These are phyloP conservation scores for Carassius gibelio DNA, from an alignment of 2,113 vertebrate species.

Conservation along the genomic window DNA sequence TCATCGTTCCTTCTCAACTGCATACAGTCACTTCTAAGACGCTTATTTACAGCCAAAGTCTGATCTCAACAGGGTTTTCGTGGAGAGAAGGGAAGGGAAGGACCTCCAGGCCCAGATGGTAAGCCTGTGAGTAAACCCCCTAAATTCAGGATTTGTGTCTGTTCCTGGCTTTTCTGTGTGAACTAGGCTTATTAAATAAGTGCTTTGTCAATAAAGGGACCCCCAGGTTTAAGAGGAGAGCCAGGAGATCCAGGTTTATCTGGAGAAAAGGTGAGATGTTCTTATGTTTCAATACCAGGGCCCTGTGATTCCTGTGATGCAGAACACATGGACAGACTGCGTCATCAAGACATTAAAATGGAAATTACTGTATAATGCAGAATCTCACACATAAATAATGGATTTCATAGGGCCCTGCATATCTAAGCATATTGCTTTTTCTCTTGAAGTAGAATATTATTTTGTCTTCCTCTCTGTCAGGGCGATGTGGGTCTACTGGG, in stretches of 20 bases:
- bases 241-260: constrained; percentile 62
- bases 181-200: background rate
- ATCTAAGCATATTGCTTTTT: no score
- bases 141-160: background rate
- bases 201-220: constrained; percentile 60
- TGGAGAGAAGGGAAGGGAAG: constrained; percentile 71
- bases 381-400: no score
- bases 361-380: no score
- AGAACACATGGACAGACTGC: no score
- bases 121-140: constrained; percentile 72
- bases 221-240: constrained; percentile 63
- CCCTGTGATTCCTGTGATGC: no score
- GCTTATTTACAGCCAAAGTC: background rate
- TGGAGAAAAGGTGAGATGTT: constrained; percentile 67
- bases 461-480: constrained; percentile 10
- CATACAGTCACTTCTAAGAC: background rate
- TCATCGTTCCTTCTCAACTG: background rate
- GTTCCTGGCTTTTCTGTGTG: background rate
- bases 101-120: constrained; percentile 72
- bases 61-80: constrained; percentile 65
- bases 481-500: constrained; percentile 70
- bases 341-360: no score
- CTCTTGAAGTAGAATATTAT: no score
- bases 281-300: no score
- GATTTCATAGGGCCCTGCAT: no score